Evolutionary conservation across 2,113 vertebrate species (phyloP), one percentile per base, ranked within the genome.

Genomic region (Dendropsophus ebraccatus): DNA sequence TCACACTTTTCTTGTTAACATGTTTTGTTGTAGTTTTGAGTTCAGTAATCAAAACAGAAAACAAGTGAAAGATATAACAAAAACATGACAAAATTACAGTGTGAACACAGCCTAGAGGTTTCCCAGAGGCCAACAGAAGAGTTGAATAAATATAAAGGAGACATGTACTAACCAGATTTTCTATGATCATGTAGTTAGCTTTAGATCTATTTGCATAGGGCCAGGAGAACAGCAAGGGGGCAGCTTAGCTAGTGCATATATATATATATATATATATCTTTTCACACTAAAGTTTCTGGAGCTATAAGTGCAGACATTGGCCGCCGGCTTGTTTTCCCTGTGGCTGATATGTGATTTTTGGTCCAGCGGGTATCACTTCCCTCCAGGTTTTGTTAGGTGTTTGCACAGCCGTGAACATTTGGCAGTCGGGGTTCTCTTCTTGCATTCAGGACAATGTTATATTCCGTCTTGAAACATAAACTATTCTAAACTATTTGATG

Each of bases 291-390:
- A 30, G n/a, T 76, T 74, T 52, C 13, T 50, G 45, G 41, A 75
- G 41, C n/a, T 25, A 60, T 79, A 37, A 79, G n/a, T n/a, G 23
- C 37, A 1, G 32, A 25, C 35, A 62, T 62, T 45, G 54, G 77
- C 54, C 58, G 37, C 10, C 32, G 1, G 35, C 17, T 60, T 45
- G 32, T 80, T 58, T 35, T 83, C 73, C 21, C 30, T 73, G 49
- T 69, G 69, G 49, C 50, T 74, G 41, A 28, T 49, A 83, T 45
- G 82, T 84, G 16, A 6, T 74, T 73, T 56, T 74, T 58, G 70
- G 35, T 58, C 52, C 82, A 84, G 82, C 70, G 56, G 11, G 30
- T 83, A 72, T 67, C 65, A 67, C 49, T 50, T 50, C 50, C 11
- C 45, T 69, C 25, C 28, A 49, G 58, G 58, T 25, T 80, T 35